Percentiles rank a stretch among this genome's conserved stretches.
phyloP scores from a whole-genome alignment of 2,113 vertebrate species.

The Myrmophylax atrothorax region DNA sequence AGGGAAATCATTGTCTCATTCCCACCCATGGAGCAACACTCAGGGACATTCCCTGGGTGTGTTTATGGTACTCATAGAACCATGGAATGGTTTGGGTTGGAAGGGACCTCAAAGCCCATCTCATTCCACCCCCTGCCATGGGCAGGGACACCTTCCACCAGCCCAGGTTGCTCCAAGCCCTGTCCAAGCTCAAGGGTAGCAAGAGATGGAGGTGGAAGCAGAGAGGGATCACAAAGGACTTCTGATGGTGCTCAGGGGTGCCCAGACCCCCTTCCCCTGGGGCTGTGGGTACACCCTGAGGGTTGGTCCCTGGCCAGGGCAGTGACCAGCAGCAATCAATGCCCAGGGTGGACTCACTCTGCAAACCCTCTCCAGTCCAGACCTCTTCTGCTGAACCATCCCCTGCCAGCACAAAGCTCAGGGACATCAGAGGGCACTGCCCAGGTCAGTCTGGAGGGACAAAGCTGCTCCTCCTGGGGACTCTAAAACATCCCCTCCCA shows the following conservation, averaged over 20 bases:
- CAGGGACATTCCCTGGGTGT: neutral
- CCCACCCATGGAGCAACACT: neutral
- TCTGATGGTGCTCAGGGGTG: neutral
- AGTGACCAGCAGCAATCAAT: neutral
- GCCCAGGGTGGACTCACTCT: neutral
- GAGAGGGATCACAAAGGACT: neutral
- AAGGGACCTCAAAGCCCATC: neutral
- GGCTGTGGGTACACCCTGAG: neutral
- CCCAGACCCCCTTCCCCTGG: too few species aligned
- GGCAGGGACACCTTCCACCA: neutral
- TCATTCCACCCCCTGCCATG: neutral
- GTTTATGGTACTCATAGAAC: neutral
- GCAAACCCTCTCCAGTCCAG: neutral
- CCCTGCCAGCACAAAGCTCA: neutral
- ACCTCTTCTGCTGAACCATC: neutral
- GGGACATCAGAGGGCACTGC: neutral
- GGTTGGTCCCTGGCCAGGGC: accelerated
- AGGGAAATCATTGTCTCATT: neutral
- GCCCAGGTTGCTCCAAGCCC: neutral
- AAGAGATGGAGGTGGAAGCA: neutral
- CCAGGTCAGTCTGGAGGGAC: neutral
- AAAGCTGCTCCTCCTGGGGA: neutral
- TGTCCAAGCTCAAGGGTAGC: neutral
- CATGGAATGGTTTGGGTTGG: neutral
- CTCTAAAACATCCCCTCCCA: neutral